phyloP scores from a whole-genome alignment of 2,113 vertebrate species.

The Myiopsitta monachus region DNA sequence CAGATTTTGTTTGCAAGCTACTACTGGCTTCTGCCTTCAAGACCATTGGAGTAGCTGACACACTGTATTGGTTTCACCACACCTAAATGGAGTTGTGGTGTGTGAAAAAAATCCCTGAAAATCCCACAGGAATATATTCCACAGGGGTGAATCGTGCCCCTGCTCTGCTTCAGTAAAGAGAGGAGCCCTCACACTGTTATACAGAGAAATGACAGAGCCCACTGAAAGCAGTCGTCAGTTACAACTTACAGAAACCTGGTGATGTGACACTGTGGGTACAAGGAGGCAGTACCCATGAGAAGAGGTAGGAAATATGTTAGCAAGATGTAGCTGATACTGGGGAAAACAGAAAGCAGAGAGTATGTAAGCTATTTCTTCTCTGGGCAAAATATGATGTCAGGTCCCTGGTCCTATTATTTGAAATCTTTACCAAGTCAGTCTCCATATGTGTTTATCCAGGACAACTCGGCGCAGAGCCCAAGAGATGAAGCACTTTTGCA shows the following conservation, averaged over 20 bases:
- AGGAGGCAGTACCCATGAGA: background rate
- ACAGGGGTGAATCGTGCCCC: background rate
- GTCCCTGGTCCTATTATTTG: background rate
- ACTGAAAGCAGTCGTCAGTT: background rate
- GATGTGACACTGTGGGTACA: rapidly evolving
- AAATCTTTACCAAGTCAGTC: background rate
- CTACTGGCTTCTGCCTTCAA: background rate
- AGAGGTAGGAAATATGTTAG: rapidly evolving
- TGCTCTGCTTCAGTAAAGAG: background rate
- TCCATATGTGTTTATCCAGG: background rate
- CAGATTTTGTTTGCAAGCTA: background rate
- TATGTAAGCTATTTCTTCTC: background rate
- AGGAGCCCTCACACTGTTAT: background rate
- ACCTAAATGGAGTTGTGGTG: background rate
- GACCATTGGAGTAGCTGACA: background rate
- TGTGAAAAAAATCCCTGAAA: background rate
- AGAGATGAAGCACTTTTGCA: background rate
- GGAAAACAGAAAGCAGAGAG: background rate
- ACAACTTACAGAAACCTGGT: background rate
- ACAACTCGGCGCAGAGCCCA: background rate
- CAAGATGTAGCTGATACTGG: background rate
- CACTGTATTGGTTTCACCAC: background rate
- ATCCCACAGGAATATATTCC: rapidly evolving
- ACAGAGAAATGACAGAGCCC: background rate
- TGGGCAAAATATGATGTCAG: background rate